phyloP scores from a whole-genome alignment of 2,113 vertebrate species.

The Elanus axillaris region DNA sequence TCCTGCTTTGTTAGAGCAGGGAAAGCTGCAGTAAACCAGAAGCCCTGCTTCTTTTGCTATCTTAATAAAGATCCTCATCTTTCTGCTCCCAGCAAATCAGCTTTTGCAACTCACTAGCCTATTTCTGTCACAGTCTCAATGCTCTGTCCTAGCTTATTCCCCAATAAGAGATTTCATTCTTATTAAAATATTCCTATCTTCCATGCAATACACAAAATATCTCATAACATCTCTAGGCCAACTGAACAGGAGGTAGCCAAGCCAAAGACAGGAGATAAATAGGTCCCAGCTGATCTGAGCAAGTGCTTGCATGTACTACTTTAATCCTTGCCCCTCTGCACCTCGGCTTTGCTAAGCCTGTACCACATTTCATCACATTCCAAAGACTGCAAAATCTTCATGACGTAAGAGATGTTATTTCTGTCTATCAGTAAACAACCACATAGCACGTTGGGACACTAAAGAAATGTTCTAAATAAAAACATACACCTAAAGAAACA shows the following conservation, averaged over 20 bases:
- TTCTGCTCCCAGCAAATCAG: neutral
- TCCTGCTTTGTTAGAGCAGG: neutral
- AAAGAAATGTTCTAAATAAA: neutral
- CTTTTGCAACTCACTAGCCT: neutral
- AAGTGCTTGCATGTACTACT: neutral
- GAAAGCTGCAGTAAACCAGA: neutral
- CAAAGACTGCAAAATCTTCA: neutral
- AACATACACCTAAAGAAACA: neutral
- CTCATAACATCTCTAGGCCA: neutral
- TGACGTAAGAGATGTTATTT: neutral
- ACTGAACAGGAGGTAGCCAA: neutral
- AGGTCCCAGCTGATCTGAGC: neutral
- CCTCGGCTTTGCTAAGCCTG: neutral
- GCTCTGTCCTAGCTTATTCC: neutral
- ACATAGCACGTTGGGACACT: accelerated
- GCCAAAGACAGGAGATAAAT: neutral
- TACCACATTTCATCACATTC: neutral
- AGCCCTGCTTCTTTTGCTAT: neutral
- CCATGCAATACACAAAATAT: neutral
- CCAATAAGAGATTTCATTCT: neutral
- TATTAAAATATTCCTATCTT: neutral
- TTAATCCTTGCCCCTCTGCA: neutral
- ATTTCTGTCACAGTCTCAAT: neutral
- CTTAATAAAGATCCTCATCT: neutral
- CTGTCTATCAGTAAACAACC: neutral